Conservation (phyloP, 2,888 invertebrate genomes). For the Cremastobaeus sp. region DNA sequence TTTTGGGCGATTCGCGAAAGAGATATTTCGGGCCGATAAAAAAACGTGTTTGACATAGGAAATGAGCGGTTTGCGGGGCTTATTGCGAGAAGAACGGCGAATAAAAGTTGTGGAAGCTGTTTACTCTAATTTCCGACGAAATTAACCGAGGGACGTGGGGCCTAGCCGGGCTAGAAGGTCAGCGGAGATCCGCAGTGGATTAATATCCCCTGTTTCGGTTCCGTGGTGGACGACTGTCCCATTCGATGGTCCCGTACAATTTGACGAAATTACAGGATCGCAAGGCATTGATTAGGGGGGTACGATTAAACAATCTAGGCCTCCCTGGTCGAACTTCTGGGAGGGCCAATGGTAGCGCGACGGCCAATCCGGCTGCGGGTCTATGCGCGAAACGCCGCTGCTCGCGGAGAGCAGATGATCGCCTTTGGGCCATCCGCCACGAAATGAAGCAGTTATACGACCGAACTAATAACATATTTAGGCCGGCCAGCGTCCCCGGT, state of each 20-base stretch:
- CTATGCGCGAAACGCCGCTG: constrained; percentile 67
- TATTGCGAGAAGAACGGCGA: constrained; percentile 32
- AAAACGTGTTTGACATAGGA: constrained; percentile 41
- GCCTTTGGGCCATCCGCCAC: constrained; percentile 76
- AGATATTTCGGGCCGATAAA: constrained; percentile 31
- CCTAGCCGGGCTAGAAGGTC: constrained; percentile 27
- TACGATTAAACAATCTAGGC: constrained; percentile 78
- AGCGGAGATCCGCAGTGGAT: constrained; percentile 64
- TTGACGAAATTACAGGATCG: constrained; percentile 76
- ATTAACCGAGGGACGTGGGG: constrained; percentile 27
- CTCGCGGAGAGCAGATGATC: constrained; percentile 73
- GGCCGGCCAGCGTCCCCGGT: constrained; percentile 71
- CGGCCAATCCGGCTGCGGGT: constrained; percentile 58
- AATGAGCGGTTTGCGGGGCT: constrained; percentile 38
- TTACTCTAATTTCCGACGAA: constrained; percentile 50
- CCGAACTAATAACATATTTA: constrained; percentile 79
- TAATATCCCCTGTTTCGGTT: constrained; percentile 67
- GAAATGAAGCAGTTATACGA: constrained; percentile 79
- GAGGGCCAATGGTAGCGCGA: constrained; percentile 70
- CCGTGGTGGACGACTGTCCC: constrained; percentile 65
- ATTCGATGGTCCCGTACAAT: constrained; percentile 70
- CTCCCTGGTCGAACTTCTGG: constrained; percentile 77
- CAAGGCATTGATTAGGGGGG: constrained; percentile 75
- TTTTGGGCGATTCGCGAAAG: constrained; percentile 33
- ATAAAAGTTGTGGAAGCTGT: constrained; percentile 46